Evolutionary conservation across 2,113 vertebrate genomes (phyloP).

Genomic region (Tautogolabrus adspersus): DNA sequence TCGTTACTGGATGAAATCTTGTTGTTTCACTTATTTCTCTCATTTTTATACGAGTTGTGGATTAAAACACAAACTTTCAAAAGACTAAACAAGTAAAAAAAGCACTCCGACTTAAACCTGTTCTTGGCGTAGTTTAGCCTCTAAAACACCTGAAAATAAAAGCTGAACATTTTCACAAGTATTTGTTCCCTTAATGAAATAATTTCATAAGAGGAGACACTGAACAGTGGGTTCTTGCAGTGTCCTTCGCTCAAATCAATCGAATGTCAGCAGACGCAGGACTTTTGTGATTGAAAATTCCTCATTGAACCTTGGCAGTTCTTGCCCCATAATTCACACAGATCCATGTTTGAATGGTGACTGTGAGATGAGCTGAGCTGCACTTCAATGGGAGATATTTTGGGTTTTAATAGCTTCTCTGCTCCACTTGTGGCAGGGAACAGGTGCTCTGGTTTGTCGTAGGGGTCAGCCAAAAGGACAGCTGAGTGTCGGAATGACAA

Average conservation of each 20-base stretch:
- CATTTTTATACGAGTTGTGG: no score
- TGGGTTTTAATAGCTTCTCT: constrained; percentile 68
- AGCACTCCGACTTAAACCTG: no score
- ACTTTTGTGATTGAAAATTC: constrained; percentile 53
- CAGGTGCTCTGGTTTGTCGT: constrained; percentile 61
- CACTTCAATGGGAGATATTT: constrained; percentile 62
- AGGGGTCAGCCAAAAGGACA: constrained; percentile 48
- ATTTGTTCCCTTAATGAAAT: constrained; percentile 7
- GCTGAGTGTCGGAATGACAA: constrained; percentile 18
- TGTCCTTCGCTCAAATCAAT: constrained; percentile 29
- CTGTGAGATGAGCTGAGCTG: constrained; percentile 56
- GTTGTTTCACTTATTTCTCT: no score
- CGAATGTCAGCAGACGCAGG: constrained; percentile 6
- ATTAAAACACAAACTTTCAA: no score
- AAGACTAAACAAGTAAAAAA: no score
- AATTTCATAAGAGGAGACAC: not conserved
- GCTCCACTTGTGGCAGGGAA: constrained; percentile 58
- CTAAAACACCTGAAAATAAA: not conserved
- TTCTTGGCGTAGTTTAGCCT: not conserved
- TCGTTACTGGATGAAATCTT: no score
- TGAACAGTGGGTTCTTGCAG: constrained; percentile 4
- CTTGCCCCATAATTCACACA: constrained; percentile 20
- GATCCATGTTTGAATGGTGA: constrained; percentile 27
- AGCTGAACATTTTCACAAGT: not conserved
- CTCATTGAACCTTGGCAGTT: constrained; percentile 45